Evolutionary conservation across 2,888 invertebrate species (phyloP).

Genomic region (Liposcelis brunnea): DNA sequence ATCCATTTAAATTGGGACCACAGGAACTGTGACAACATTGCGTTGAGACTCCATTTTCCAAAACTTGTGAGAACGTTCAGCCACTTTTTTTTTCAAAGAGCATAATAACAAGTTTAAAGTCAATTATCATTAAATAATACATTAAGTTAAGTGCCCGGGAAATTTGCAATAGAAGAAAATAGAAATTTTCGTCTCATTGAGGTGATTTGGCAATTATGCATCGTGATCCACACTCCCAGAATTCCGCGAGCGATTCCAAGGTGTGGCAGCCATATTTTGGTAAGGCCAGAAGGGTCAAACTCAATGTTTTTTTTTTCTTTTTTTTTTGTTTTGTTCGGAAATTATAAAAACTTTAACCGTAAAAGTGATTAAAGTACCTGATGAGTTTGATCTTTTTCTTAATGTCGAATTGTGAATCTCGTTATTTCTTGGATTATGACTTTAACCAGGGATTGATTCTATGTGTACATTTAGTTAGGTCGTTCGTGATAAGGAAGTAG

Average conservation of each 20-base stretch:
- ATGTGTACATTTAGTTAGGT: too few relatives aligned
- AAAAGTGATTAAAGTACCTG: neutral
- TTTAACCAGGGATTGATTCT: too few relatives aligned
- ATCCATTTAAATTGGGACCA: too few relatives aligned
- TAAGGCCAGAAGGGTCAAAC: constrained; percentile 19
- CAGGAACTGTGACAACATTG: too few relatives aligned
- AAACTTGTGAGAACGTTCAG: too few relatives aligned
- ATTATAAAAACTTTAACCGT: neutral
- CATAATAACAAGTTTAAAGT: too few relatives aligned
- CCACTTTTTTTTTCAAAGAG: too few relatives aligned
- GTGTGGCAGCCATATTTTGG: constrained; percentile 24
- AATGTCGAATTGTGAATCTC: too few relatives aligned
- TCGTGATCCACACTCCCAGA: constrained; percentile 18
- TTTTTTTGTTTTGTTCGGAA: neutral
- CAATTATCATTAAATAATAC: too few relatives aligned
- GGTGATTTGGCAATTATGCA: constrained; percentile 14
- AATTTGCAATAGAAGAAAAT: constrained; percentile 22
- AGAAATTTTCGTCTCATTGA: neutral
- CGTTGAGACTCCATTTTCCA: too few relatives aligned
- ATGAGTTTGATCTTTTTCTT: too few relatives aligned
- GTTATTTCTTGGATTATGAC: too few relatives aligned
- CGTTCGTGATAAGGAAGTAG: neutral
- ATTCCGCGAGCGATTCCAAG: constrained; percentile 18
- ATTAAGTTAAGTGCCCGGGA: constrained; percentile 24
- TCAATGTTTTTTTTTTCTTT: constrained; percentile 6